Evolutionary conservation across 2,797 vertebrate genomes (phyloP), one percentile per base, ranked within the genome.

Genomic region (Fistularia tabacaria): DNA sequence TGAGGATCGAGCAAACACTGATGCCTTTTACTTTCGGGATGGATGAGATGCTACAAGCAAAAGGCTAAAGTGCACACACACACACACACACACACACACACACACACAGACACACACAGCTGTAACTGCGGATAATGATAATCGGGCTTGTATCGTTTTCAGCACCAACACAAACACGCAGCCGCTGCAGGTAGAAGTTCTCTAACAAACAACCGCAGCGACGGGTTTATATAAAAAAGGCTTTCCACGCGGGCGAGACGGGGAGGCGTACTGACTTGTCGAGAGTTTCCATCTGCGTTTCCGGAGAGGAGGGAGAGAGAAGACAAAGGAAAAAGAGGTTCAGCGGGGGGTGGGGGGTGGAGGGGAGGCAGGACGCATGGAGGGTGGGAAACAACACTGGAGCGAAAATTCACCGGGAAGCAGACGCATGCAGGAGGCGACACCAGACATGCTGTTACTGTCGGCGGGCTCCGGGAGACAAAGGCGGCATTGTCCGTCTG

Each of bases 231-330:
- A 2, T 25, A 25, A 25, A 25, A 25, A 25, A 25, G 25, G 25
- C 25, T 25, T 25, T 25, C 25, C 25, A 25, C 25, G 40, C 47
- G 14, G 59, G 59, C 13, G 13, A 7, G 46, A 64, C 48, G 51
- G 67, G 73, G 38, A 87, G 49, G 63, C 86, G 89, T 95, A 99
- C 96, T 98, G 92, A 99, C 97, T 99, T 98, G 90, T 95, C 94
- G 87, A 86, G 81, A 85, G 81, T 87, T 90, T 96, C 94, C 94
- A 92, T 89, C 96, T 98, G 94, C 82, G 71, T 78, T 3, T 25
- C 25, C 25, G 25, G 25, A 25, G 25, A 25, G 25, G 25, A 25
- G 5, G 25, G 25, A 25, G 25, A 25, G 25, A 25, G 25, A 25
- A 25, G 25, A 25, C 25, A 25, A 79, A 69, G 76, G 83, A 60